Conservation (phyloP, 2,888 invertebrate species). For the Lochmaea crataegi region DNA sequence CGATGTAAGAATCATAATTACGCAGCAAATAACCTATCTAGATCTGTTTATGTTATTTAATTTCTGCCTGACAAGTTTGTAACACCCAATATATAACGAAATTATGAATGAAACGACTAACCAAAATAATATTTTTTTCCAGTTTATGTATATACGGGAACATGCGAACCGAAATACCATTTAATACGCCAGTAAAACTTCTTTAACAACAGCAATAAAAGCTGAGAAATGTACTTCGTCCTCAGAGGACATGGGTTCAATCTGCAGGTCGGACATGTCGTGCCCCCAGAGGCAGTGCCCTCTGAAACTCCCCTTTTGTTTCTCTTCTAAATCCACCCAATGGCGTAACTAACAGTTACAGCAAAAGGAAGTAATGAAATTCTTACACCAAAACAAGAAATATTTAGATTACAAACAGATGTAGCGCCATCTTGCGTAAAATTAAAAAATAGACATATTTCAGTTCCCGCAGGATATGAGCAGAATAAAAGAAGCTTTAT, state of each 20-base stretch:
- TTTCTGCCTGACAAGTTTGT: too few relatives aligned
- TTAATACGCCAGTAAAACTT: conserved; percentile 27
- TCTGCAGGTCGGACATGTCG: conserved; percentile 44
- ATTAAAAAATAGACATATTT: too few relatives aligned
- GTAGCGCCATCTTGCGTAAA: not conserved
- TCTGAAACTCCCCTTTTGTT: conserved; percentile 43
- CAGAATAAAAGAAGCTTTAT: too few relatives aligned
- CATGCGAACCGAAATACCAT: conserved; percentile 16
- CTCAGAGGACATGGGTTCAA: conserved; percentile 52
- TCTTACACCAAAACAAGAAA: not conserved
- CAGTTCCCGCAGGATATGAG: too few relatives aligned
- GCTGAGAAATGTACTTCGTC: conserved; percentile 52
- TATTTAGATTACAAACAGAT: not conserved
- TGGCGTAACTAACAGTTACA: not conserved
- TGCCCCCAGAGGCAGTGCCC: conserved; percentile 37
- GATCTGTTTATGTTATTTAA: too few relatives aligned
- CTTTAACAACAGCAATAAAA: conserved; percentile 51
- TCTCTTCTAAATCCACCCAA: conserved; percentile 30
- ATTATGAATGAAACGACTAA: not conserved
- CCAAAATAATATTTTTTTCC: not conserved
- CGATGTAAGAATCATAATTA: too few relatives aligned
- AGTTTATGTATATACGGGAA: not conserved
- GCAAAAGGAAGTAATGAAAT: not conserved
- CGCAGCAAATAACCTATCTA: too few relatives aligned
- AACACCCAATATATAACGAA: too few relatives aligned